A percentile compares a stretch with the other conserved stretches of the same genome.
Conservation (phyloP, 2,797 vertebrate species). For the Pyrocephalus nanus region DNA sequence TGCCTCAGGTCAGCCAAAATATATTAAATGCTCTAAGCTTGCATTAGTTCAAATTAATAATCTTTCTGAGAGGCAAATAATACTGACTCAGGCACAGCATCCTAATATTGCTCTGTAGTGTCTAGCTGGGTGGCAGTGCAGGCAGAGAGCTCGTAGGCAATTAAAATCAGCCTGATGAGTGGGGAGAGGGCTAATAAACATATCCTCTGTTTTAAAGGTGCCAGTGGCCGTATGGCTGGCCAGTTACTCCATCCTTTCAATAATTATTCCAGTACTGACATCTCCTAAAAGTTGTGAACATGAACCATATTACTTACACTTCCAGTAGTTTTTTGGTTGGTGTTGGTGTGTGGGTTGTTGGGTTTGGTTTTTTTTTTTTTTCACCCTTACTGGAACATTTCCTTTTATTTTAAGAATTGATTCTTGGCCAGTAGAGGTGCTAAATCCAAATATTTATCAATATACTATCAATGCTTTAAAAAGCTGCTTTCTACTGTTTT, state of each 20-base stretch:
- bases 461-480: neutral
- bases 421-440: neutral
- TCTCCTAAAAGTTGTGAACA: neutral
- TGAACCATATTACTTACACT: neutral
- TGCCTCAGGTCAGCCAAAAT: neutral
- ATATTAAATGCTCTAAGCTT: neutral
- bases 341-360: neutral
- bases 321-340: neutral
- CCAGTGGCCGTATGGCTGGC: neutral
- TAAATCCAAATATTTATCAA: slow-evolving; percentile 28
- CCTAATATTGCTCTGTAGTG: neutral
- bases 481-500: neutral
- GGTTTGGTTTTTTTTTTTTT: neutral
- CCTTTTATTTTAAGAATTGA: neutral
- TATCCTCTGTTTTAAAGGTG: neutral
- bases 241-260: neutral
- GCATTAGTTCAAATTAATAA: neutral
- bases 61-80: neutral
- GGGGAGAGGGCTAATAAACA: neutral
- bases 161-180: neutral
- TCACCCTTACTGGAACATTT: neutral
- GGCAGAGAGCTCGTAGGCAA: neutral
- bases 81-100: neutral
- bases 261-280: neutral
- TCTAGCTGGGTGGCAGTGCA: neutral